phyloP scores from a whole-genome alignment of 2,113 vertebrate genomes.

The Hippocampus mohnikei region DNA sequence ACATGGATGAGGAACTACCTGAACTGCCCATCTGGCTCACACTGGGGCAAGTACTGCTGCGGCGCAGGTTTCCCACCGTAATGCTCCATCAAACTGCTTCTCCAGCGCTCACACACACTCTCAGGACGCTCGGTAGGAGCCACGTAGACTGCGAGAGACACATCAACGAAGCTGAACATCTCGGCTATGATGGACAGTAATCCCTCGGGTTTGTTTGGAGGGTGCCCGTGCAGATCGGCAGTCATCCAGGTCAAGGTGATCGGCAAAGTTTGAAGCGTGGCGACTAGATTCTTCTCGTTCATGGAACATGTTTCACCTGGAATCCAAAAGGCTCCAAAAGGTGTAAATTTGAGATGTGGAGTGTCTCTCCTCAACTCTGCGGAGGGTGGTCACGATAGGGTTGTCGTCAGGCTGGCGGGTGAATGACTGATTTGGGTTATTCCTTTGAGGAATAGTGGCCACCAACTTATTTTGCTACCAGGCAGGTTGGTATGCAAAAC shows the following conservation, averaged over 20 bases:
- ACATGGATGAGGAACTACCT: constrained; percentile 32
- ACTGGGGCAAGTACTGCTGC: constrained; percentile 87
- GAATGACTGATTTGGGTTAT: neutral
- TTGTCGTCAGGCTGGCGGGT: neutral
- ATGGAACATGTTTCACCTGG: neutral
- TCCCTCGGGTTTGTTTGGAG: neutral
- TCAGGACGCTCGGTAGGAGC: constrained; percentile 72
- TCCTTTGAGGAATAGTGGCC: neutral
- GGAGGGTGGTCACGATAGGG: neutral
- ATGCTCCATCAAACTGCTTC: constrained; percentile 82
- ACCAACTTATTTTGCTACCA: too few relatives aligned
- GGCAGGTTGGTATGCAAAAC: too few relatives aligned
- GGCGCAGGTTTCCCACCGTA: constrained; percentile 77
- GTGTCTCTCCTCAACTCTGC: neutral
- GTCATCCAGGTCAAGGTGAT: neutral
- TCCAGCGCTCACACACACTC: constrained; percentile 89
- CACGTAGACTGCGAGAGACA: constrained; percentile 22
- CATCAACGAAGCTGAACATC: neutral
- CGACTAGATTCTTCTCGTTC: neutral
- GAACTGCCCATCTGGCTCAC: constrained; percentile 79
- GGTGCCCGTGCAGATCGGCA: neutral
- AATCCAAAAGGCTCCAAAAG: neutral
- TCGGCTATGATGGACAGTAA: neutral
- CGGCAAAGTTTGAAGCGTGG: neutral
- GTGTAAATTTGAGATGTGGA: neutral